These are phyloP conservation scores for Andrena flavipes DNA, from an alignment of 2,888 invertebrate genomes.

Conservation along the genomic window DNA sequence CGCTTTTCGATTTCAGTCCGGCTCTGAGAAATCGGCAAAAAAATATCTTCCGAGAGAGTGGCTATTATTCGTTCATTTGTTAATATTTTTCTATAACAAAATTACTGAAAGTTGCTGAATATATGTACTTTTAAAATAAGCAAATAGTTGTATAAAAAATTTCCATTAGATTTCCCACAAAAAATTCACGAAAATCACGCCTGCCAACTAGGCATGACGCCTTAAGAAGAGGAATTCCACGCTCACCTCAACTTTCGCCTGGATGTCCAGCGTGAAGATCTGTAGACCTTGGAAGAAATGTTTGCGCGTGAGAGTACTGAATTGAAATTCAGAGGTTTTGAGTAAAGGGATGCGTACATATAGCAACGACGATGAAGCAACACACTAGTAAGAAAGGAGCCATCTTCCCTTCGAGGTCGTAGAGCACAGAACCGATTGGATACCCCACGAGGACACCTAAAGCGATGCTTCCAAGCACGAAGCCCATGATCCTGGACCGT, in stretches of 20 bases:
- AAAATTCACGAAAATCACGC: too few relatives aligned
- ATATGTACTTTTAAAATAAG: too few relatives aligned
- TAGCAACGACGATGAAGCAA: slow-evolving; percentile 86
- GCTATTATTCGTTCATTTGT: too few relatives aligned
- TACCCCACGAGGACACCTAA: slow-evolving; percentile 93
- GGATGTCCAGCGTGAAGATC: slow-evolving; percentile 79
- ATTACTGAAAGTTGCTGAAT: too few relatives aligned
- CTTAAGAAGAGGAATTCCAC: not conserved
- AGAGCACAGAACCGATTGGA: slow-evolving; percentile 92
- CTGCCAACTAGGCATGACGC: too few relatives aligned
- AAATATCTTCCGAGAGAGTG: too few relatives aligned
- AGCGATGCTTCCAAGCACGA: slow-evolving; percentile 92
- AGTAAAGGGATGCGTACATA: slow-evolving; percentile 69
- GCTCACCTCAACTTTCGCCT: slow-evolving; percentile 72
- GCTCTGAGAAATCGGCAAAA: too few relatives aligned
- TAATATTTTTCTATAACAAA: too few relatives aligned
- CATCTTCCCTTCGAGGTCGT: slow-evolving; percentile 91
- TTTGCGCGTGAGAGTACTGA: not conserved
- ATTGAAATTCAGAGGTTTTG: too few relatives aligned
- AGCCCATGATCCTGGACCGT: slow-evolving; percentile 91
- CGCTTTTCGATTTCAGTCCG: too few relatives aligned
- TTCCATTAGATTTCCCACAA: too few relatives aligned
- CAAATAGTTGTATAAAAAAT: too few relatives aligned
- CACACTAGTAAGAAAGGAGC: slow-evolving; percentile 91
- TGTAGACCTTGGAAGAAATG: slow-evolving; percentile 73